Evolutionary conservation across 2,113 vertebrate genomes (phyloP).

Genomic region (Albula glossodonta): DNA sequence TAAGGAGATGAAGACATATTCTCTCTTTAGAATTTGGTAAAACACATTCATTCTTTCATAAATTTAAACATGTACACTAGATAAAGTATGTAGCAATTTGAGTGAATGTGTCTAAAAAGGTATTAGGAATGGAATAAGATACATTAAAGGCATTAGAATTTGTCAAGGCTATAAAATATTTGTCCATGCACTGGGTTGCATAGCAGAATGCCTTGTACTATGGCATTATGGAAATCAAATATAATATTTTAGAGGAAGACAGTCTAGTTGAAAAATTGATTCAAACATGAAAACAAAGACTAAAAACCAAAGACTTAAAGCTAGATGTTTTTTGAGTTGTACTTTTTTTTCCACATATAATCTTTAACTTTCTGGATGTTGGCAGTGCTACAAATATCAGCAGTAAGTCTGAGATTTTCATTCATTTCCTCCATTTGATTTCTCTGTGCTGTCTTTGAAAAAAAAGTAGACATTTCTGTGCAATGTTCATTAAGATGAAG

Average conservation of each 20-base stretch:
- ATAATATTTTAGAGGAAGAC: not conserved
- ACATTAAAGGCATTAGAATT: too few relatives aligned
- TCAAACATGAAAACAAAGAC: not conserved
- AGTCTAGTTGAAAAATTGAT: not conserved
- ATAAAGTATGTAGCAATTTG: too few relatives aligned
- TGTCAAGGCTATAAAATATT: too few relatives aligned
- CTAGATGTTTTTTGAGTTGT: not conserved
- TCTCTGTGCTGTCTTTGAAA: not conserved
- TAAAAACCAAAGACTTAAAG: not conserved
- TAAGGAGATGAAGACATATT: too few relatives aligned
- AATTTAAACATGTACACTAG: too few relatives aligned
- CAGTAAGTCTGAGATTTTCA: not conserved
- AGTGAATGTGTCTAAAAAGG: too few relatives aligned
- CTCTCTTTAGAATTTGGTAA: too few relatives aligned
- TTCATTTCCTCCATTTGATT: not conserved
- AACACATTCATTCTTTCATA: too few relatives aligned
- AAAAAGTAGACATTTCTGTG: not conserved
- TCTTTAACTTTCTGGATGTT: not conserved
- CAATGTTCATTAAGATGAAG: not conserved
- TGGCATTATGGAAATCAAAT: not conserved
- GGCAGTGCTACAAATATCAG: not conserved
- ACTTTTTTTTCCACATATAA: not conserved
- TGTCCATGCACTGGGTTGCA: too few relatives aligned
- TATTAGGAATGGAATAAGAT: too few relatives aligned
- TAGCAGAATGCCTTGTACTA: too few relatives aligned